Conservation (phyloP, 2,113 vertebrate genomes). For the Ochotona princeps region DNA sequence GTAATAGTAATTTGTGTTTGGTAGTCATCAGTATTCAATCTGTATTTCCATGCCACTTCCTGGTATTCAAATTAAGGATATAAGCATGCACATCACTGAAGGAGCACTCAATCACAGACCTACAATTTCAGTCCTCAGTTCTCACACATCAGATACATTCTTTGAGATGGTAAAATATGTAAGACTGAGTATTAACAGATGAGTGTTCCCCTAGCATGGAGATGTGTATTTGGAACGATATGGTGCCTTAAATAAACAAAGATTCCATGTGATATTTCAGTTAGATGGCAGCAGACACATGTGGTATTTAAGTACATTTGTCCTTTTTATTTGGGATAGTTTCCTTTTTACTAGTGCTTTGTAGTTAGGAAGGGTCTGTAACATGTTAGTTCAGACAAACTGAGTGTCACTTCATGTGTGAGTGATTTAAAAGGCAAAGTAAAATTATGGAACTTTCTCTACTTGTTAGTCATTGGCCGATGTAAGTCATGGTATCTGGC, state of each 20-base stretch:
- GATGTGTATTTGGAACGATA: not conserved
- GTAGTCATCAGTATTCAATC: too few relatives aligned
- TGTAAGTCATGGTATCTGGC: not conserved
- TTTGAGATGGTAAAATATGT: too few relatives aligned
- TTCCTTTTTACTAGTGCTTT: not conserved
- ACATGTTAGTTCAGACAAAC: not conserved
- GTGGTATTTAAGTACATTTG: not conserved
- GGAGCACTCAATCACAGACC: not conserved
- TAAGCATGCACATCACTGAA: not conserved
- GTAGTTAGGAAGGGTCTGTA: not conserved
- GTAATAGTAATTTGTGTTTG: too few relatives aligned
- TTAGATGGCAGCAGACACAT: not conserved
- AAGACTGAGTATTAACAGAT: not conserved
- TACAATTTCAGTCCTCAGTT: not conserved
- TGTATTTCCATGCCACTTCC: too few relatives aligned
- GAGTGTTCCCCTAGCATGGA: too few relatives aligned
- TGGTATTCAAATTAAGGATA: not conserved
- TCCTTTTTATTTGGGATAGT: not conserved
- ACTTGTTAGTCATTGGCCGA: not conserved
- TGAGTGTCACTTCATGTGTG: not conserved
- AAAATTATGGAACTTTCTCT: not conserved
- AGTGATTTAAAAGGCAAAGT: not conserved
- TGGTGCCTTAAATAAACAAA: not conserved
- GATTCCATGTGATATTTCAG: not conserved
- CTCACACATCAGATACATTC: too few relatives aligned